Base-by-base conservation (phyloP, 37 sponge, comb jelly and placozoan genomes). In the Amphimedon queenslandica region DNA sequence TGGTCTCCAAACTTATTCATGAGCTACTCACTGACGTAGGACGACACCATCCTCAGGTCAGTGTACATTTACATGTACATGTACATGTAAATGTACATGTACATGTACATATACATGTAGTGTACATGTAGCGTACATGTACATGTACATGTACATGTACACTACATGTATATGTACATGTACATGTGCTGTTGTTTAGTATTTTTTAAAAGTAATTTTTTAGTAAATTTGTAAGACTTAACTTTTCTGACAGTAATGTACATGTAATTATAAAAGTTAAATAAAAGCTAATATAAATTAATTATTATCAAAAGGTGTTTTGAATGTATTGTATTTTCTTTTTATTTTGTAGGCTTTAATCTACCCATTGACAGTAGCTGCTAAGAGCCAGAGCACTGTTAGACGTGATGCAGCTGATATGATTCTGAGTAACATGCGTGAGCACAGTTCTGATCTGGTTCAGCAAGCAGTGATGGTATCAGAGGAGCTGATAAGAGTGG, bases 1-100 rank as follows among this genome's bases (percentile, higher is more conserved):
- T 80, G 13, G 93, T 97, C 8, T 77, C 88, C 51, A 88, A 89
- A 24, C 84, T 94, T 34, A 92, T 97, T 56, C 94, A 94, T 70
- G 87, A 92, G 40, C 90, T 97, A 13, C 84, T 97, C 57, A 86
- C 79, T 39, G 94, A 85, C 32, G 89, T 97, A 43, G 95, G 99
- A 21, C 88, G 88, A 67, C 90, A 94, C 29, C 99, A 97, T 77
- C 99, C 99, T n/a, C 96, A 96, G 90, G 92, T 92, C 23, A 30
- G 58, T n/a, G 13, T 47, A 47, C 13, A 47, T 8, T 18, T 47
- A 47, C 8, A 18, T 64, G 53, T 30, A 29, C 53, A 47, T 47
- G 53, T 8, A 8, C 53, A 47, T 47, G 8, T 47, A 18, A 47
- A 18, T 47, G 53, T 13, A 47, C 8, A 18, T 47, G 13, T 47